Conservation (phyloP, 2,797 vertebrate genomes). For the Danio albolineatus region DNA sequence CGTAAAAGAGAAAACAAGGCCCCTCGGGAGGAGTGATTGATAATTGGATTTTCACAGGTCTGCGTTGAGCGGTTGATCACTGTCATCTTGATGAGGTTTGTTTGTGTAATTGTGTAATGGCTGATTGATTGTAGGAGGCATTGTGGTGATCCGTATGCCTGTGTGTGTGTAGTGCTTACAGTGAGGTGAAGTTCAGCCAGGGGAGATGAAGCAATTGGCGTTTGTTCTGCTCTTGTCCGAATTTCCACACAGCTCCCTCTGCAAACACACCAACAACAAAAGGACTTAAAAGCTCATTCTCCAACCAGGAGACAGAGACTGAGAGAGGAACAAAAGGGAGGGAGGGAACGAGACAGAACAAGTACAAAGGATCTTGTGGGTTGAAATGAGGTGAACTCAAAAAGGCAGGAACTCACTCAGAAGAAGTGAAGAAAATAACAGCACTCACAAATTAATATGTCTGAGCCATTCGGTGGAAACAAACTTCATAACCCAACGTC, state of each 20-base stretch:
- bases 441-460: slow-evolving; percentile 18
- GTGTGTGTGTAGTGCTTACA: neutral
- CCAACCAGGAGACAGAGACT: slow-evolving; percentile 13
- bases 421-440: slow-evolving; percentile 20
- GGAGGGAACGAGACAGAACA: slow-evolving; percentile 24
- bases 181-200: slow-evolving; percentile 6
- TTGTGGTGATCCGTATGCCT: neutral
- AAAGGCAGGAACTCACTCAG: slow-evolving; percentile 10
- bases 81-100: slow-evolving; percentile 50
- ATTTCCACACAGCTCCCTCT: neutral
- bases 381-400: slow-evolving; percentile 33
- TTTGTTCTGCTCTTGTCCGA: slow-evolving; percentile 12
- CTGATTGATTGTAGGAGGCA: slow-evolving; percentile 29
- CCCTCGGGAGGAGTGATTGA: slow-evolving; percentile 41
- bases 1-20: slow-evolving; percentile 33
- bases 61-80: slow-evolving; percentile 48
- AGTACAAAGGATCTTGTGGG: slow-evolving; percentile 24
- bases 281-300: slow-evolving; percentile 17
- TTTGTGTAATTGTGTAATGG: slow-evolving; percentile 47
- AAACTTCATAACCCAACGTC: neutral
- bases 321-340: slow-evolving; percentile 36
- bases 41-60: slow-evolving; percentile 50
- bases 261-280: slow-evolving; percentile 37
- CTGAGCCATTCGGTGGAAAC: slow-evolving; percentile 17
- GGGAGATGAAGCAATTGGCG: slow-evolving; percentile 6